Evolutionary conservation across 1,140 invertebrate genomes (phyloP), one percentile per base, ranked within the genome.

Genomic region (Zaprionus inermis): DNA sequence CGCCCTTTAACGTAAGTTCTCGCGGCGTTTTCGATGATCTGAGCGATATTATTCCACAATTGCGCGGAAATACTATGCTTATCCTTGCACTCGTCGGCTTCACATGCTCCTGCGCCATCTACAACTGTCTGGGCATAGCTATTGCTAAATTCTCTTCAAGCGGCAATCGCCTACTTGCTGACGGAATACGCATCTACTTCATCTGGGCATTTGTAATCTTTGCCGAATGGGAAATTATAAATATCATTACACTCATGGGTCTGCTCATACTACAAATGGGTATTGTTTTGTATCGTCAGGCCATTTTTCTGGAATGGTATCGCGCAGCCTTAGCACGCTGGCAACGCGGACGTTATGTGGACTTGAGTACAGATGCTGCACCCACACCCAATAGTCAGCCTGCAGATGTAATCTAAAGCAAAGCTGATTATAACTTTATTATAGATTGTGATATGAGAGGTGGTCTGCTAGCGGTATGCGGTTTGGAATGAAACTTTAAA

Each of bases 141-240:
- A 97, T 99, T n/a, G 98, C 98, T 0, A 99, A 99, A 93, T 97
- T 98, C 92, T 94, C 97, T 72, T 97, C 96, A 49, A 97, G 98
- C 12, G 98, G 97, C 1, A 98, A 97, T 2, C 94, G 98, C 79
- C 97, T 98, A 96, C 96, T 99, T 6, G 93, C 99, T 34, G 98
- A 99, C 89, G 97, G 96, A 72, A 93, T 99, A 7, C 93, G 98
- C 72, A 98, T 98, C 1, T 93, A 99, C 11, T 94, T 98, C 4
- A 97, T 99, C 83, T 99, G 98, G 97, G 92, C 94, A 30, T 94
- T 98, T 41, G 96, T 96, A 1, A 93, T 99, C 28, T 76, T 92
- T 11, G 92, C 98, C 12, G 85, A 93, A 5, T 97, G 96, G 95
- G 97, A 99, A 92, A 72, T 81, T 0, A 97, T 98, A 84, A 95